Evolutionary conservation across 53 echinoderm and acorn worm genomes (phyloP).

Genomic region (Zoroaster sp.): DNA sequence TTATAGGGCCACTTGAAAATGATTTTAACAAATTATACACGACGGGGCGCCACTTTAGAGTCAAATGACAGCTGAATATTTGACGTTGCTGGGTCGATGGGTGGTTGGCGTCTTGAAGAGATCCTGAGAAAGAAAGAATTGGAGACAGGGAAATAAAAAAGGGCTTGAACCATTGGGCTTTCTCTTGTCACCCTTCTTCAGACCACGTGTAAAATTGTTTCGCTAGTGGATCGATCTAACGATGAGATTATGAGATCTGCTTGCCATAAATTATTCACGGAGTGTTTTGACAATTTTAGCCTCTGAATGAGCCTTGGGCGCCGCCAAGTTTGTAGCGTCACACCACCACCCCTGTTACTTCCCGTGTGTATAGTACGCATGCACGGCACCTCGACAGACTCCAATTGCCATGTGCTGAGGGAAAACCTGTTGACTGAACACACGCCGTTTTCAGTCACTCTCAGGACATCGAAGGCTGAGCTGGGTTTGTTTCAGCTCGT

Average conservation of each 20-base stretch:
- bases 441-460: neutral
- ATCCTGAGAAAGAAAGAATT: neutral
- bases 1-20: neutral
- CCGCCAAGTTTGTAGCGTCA: conserved; percentile 45
- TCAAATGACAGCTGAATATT: neutral
- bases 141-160: neutral
- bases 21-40: neutral
- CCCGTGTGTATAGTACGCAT: neutral
- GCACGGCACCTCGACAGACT: neutral
- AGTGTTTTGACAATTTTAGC: conserved; percentile 56
- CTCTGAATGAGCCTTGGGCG: conserved; percentile 38
- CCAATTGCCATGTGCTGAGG: neutral
- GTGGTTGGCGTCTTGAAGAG: neutral
- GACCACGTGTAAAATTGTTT: conserved; percentile 1
- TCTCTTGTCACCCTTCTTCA: neutral
- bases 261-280: conserved; percentile 49
- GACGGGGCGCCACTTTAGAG: conserved; percentile 24
- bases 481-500: neutral
- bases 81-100: conserved; percentile 25
- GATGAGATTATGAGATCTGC: conserved; percentile 13
- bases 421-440: neutral
- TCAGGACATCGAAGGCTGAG: neutral
- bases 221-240: neutral
- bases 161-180: neutral
- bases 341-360: neutral